These are phyloP conservation scores for Melanotaenia parkinsoni DNA, from an alignment of 2,797 vertebrate species.

Conservation along the genomic window DNA sequence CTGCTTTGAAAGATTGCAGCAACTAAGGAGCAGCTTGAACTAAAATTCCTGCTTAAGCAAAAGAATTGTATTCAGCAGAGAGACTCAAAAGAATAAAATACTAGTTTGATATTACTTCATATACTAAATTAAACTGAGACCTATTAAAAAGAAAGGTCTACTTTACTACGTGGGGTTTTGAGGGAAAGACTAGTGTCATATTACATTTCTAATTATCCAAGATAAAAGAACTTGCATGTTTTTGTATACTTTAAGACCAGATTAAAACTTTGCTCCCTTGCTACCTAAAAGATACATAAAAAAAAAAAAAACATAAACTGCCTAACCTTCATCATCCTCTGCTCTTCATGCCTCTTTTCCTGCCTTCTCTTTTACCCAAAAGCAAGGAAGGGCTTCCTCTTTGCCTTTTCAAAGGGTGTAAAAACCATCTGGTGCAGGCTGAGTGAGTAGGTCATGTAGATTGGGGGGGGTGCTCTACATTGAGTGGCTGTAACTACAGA, in stretches of 20 bases:
- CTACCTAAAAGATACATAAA: constrained; percentile 26
- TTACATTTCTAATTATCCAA: neutral
- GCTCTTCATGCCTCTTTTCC: constrained; percentile 40
- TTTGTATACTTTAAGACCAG: neutral
- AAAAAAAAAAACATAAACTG: constrained; percentile 41
- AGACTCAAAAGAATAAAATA: neutral
- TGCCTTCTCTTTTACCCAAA: constrained; percentile 33
- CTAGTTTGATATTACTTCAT: too few species aligned
- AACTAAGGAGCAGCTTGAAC: constrained; percentile 3
- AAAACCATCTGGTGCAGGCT: constrained; percentile 79
- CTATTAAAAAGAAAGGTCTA: neutral
- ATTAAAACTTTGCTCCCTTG: neutral
- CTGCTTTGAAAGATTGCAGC: neutral
- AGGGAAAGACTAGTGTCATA: neutral
- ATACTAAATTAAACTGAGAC: neutral
- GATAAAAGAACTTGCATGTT: neutral
- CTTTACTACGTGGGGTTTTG: neutral
- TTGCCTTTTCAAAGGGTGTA: constrained; percentile 59
- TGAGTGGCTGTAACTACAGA: constrained; percentile 68
- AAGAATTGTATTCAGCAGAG: neutral
- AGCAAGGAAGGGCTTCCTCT: constrained; percentile 68
- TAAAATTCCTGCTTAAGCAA: neutral
- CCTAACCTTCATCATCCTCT: constrained; percentile 33
- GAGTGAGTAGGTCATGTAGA: constrained; percentile 61
- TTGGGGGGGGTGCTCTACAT: constrained; percentile 7